A percentile compares a stretch with the other conserved stretches of the same genome.
These are phyloP conservation scores for Zophobas atratus DNA, from an alignment of 1,140 invertebrate species.

Conservation along the genomic window DNA sequence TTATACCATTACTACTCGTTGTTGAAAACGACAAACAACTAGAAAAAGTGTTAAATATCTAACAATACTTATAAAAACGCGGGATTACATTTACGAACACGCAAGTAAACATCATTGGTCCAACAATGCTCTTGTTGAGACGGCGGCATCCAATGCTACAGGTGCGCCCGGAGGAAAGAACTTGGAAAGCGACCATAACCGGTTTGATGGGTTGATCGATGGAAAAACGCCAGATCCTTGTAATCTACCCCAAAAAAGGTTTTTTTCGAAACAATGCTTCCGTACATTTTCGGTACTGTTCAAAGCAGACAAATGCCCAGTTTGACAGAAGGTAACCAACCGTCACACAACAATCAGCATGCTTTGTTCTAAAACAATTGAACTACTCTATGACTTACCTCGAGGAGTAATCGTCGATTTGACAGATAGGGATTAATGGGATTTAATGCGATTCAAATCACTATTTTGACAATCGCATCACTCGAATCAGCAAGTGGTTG, in stretches of 20 bases:
- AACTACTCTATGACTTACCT: constrained; percentile 25
- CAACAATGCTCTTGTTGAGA: constrained; percentile 25
- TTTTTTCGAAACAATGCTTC: not conserved
- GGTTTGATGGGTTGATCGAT: constrained; percentile 34
- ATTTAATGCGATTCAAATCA: constrained; percentile 27
- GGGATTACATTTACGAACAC: constrained; percentile 5
- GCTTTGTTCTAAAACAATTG: constrained; percentile 32
- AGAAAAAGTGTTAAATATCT: constrained; percentile 31
- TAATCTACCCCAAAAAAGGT: not conserved
- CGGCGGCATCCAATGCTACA: constrained; percentile 29
- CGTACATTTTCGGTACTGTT: not conserved
- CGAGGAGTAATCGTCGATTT: not conserved
- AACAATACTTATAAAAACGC: constrained; percentile 1
- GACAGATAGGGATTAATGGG: not conserved
- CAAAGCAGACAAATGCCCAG: constrained; percentile 1
- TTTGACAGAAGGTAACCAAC: constrained; percentile 35
- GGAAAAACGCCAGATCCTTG: constrained; percentile 16
- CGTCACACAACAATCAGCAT: constrained; percentile 10
- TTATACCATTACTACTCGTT: constrained; percentile 7
- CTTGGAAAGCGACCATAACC: constrained; percentile 21
- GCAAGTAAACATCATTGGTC: constrained; percentile 16
- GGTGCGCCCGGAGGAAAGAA: constrained; percentile 26
- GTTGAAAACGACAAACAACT: constrained; percentile 18
- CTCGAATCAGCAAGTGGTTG: constrained; percentile 63
- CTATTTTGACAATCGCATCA: constrained; percentile 29